phyloP scores from a whole-genome alignment of 2,113 vertebrate genomes.

The Albula glossodonta region DNA sequence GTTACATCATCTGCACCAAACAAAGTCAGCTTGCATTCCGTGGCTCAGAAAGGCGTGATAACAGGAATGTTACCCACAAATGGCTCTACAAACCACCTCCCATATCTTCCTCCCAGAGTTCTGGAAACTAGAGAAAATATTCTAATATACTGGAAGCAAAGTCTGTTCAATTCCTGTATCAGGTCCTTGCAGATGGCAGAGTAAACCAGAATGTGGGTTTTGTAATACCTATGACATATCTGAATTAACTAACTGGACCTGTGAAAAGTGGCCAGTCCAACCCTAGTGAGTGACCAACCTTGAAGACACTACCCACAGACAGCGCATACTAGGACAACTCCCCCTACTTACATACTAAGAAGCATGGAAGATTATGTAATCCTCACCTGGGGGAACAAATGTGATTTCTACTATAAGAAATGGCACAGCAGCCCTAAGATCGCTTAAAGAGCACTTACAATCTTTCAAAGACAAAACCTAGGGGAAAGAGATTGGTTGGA shows the following conservation, averaged over 20 bases:
- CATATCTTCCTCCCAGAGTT: not conserved
- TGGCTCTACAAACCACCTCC: not conserved
- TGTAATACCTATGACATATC: not conserved
- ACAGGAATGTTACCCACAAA: slow-evolving; percentile 16
- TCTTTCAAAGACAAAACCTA: not conserved
- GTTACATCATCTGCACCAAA: slow-evolving; percentile 9
- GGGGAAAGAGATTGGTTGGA: not conserved
- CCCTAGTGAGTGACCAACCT: not conserved
- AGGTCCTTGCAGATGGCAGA: not conserved
- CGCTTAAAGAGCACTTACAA: not conserved
- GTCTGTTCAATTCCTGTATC: not conserved
- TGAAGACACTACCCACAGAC: not conserved
- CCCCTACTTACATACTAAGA: not conserved
- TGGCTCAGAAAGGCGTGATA: slow-evolving; percentile 21
- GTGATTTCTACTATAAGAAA: not conserved
- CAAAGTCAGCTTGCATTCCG: slow-evolving; percentile 33
- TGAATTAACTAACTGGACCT: not conserved
- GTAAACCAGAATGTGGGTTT: not conserved
- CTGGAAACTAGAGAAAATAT: not conserved
- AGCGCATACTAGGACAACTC: not conserved
- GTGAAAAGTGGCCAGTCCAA: not conserved
- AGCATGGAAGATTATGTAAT: not conserved
- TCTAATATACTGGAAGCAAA: not conserved
- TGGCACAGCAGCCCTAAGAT: slow-evolving; percentile 4
- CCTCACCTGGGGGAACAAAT: not conserved